These are phyloP conservation scores for Eurytoma adleriae DNA, from an alignment of 2,888 invertebrate species.

Conservation along the genomic window DNA sequence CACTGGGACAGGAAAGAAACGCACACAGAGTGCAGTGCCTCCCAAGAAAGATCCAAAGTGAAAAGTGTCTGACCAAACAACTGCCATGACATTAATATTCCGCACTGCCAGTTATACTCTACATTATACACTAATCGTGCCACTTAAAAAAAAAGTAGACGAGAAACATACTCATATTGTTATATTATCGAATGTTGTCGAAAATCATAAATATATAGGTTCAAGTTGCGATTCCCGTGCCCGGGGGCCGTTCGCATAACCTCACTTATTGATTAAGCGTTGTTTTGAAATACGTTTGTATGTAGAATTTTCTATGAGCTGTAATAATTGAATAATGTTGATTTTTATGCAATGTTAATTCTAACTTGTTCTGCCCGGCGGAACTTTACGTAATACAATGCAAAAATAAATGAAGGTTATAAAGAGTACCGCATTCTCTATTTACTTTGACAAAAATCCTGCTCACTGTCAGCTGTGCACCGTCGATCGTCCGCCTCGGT, in stretches of 20 bases:
- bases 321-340: constrained; percentile 48
- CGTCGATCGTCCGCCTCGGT: not conserved
- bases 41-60: constrained; percentile 50
- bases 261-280: constrained; percentile 50
- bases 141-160: constrained; percentile 18
- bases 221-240: constrained; percentile 9
- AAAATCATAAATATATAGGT: constrained; percentile 31
- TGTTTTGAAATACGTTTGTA: constrained; percentile 54
- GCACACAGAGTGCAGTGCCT: constrained; percentile 61
- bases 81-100: constrained; percentile 42
- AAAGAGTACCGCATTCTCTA: constrained; percentile 36
- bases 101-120: constrained; percentile 53
- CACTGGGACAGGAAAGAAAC: constrained; percentile 61
- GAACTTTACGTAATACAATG: constrained; percentile 47
- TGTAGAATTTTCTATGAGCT: constrained; percentile 54
- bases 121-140: constrained; percentile 45
- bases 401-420: constrained; percentile 53
- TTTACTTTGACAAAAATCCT: constrained; percentile 33
- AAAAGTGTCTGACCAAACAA: constrained; percentile 9
- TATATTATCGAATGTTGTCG: constrained; percentile 33
- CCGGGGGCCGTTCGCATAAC: constrained; percentile 34
- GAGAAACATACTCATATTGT: constrained; percentile 27
- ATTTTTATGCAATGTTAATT: constrained; percentile 54
- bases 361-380: constrained; percentile 39
- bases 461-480: not conserved